These are phyloP conservation scores for Saxidomus purpurata DNA, from an alignment of 1,140 invertebrate species.

Conservation along the genomic window DNA sequence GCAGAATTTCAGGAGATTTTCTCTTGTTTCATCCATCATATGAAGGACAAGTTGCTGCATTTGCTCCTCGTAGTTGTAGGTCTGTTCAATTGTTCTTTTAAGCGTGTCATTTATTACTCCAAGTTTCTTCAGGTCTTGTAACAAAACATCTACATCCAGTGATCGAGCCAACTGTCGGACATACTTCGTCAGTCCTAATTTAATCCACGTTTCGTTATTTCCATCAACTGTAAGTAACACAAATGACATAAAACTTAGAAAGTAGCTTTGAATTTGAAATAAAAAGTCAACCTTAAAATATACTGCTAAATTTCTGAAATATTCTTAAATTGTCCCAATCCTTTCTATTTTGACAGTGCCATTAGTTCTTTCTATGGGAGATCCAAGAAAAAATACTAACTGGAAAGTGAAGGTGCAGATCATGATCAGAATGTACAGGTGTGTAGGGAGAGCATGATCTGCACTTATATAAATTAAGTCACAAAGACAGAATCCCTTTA, in stretches of 20 bases:
- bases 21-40: neutral
- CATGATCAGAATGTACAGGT: no score
- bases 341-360: no score
- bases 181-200: neutral
- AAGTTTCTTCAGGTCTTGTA: neutral
- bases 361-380: no score
- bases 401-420: no score
- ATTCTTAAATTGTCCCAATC: no score
- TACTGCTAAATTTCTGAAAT: no score
- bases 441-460: no score
- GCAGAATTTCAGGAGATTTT: neutral
- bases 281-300: no score
- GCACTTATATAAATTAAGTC: no score
- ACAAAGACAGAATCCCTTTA: no score
- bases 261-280: no score
- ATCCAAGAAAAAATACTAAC: no score
- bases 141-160: neutral
- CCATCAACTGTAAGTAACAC: constrained; percentile 1
- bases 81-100: neutral
- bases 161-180: neutral
- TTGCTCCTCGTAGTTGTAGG: neutral
- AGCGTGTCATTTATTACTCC: neutral
- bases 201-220: neutral
- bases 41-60: neutral
- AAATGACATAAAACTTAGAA: neutral